phyloP scores from a whole-genome alignment of 2,888 invertebrate genomes.

The Brachylomia viminalis region DNA sequence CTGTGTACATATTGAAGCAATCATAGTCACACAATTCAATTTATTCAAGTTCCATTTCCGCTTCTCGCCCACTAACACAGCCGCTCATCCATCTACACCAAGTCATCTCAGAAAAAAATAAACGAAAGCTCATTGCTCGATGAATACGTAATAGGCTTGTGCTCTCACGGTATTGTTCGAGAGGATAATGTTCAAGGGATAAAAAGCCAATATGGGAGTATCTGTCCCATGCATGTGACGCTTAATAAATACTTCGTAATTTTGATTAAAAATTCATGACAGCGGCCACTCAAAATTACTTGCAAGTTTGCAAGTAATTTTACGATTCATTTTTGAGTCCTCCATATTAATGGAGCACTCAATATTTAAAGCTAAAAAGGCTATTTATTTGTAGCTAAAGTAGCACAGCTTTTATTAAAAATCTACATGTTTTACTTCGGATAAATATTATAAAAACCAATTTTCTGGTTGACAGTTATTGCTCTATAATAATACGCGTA shows the following conservation, averaged over 20 bases:
- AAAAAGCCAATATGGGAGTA: slow-evolving; percentile 63
- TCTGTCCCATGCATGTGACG: slow-evolving; percentile 48
- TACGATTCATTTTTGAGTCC: neutral
- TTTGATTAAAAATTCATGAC: slow-evolving; percentile 19
- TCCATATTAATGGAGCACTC: neutral
- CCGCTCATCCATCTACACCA: slow-evolving; percentile 79
- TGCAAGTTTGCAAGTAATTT: neutral
- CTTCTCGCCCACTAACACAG: slow-evolving; percentile 79
- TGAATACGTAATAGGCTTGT: slow-evolving; percentile 79
- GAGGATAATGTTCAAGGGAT: slow-evolving; percentile 60
- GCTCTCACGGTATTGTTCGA: slow-evolving; percentile 75
- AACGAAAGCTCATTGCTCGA: slow-evolving; percentile 79
- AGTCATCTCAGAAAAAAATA: slow-evolving; percentile 78
- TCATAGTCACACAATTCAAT: slow-evolving; percentile 85
- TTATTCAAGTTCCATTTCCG: slow-evolving; percentile 84
- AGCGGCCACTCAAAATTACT: neutral
- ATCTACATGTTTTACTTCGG: neutral
- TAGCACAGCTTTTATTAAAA: neutral
- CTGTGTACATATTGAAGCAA: slow-evolving; percentile 78
- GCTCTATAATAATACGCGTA: neutral
- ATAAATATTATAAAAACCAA: slow-evolving; percentile 1
- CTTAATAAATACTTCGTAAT: slow-evolving; percentile 51
- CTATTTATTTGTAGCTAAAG: neutral
- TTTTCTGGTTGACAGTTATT: neutral
- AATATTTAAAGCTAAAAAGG: neutral